Percentiles rank a stretch among this genome's conserved stretches.
These are phyloP conservation scores for Calypte anna DNA, from an alignment of 2,113 vertebrate genomes.

Conservation along the genomic window DNA sequence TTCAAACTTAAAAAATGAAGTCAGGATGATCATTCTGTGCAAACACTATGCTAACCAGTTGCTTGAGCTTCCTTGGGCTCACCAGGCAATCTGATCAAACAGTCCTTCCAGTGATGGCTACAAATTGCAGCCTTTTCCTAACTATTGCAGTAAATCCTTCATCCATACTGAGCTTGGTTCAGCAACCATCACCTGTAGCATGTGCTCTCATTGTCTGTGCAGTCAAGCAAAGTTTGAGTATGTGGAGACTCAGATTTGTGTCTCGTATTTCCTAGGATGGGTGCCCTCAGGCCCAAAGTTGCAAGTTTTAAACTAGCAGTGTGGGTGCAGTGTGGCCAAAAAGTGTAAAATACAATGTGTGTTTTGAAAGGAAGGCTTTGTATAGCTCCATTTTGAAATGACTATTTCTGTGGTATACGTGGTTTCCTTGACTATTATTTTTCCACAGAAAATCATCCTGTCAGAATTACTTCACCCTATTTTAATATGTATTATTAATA, in stretches of 20 bases:
- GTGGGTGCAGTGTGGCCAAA: background rate
- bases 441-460: background rate
- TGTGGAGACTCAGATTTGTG: accelerated
- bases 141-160: background rate
- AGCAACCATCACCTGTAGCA: background rate
- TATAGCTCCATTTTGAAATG: background rate
- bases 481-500: background rate
- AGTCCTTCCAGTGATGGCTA: background rate
- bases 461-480: background rate
- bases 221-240: background rate
- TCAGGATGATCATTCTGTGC: accelerated
- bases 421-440: background rate
- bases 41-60: background rate
- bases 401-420: background rate
- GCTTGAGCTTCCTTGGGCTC: background rate
- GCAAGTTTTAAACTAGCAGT: background rate
- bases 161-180: accelerated
- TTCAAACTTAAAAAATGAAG: background rate
- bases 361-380: background rate
- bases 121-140: background rate
- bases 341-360: background rate
- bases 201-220: accelerated
- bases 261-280: accelerated
- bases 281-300: background rate
- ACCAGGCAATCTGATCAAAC: background rate